A percentile compares a stretch with the other conserved stretches of the same genome.
phyloP scores from a whole-genome alignment of 1,140 invertebrate genomes.

The roundworm (Caenorhabditis elegans) region DNA sequence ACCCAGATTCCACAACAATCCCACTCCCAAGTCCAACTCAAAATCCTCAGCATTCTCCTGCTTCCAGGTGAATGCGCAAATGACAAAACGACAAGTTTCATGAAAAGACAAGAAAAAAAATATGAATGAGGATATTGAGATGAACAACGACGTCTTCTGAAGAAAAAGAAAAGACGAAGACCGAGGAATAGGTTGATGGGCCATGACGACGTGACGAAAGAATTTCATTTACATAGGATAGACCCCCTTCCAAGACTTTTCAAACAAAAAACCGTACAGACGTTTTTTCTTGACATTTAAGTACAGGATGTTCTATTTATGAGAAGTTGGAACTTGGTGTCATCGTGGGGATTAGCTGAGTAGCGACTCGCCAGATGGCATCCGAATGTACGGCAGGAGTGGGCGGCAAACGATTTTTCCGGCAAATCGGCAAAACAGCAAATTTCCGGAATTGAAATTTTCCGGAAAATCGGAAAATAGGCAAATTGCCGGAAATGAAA shows the following conservation, averaged over 20 bases:
- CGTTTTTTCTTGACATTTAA: not conserved
- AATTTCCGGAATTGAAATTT: too few relatives aligned
- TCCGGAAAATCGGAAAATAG: too few relatives aligned
- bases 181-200: slow-evolving; percentile 31
- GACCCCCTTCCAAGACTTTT: not conserved
- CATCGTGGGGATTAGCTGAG: too few relatives aligned
- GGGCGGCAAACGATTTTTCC: too few relatives aligned
- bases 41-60: not conserved
- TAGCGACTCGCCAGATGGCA: too few relatives aligned
- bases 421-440: too few relatives aligned
- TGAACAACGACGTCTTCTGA: slow-evolving; percentile 17
- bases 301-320: too few relatives aligned
- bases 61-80: slow-evolving; percentile 21
- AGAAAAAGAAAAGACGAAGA: not conserved
- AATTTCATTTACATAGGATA: slow-evolving; percentile 22
- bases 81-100: slow-evolving; percentile 22
- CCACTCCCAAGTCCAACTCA: not conserved
- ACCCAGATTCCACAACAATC: too few relatives aligned
- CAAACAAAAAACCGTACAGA: not conserved
- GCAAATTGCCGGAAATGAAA: too few relatives aligned
- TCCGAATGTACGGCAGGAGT: too few relatives aligned
- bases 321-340: too few relatives aligned
- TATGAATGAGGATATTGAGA: not conserved
- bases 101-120: not conserved
- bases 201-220: slow-evolving; percentile 34